phyloP scores from a whole-genome alignment of 1,140 invertebrate genomes.

The Lordiphosa mommai region DNA sequence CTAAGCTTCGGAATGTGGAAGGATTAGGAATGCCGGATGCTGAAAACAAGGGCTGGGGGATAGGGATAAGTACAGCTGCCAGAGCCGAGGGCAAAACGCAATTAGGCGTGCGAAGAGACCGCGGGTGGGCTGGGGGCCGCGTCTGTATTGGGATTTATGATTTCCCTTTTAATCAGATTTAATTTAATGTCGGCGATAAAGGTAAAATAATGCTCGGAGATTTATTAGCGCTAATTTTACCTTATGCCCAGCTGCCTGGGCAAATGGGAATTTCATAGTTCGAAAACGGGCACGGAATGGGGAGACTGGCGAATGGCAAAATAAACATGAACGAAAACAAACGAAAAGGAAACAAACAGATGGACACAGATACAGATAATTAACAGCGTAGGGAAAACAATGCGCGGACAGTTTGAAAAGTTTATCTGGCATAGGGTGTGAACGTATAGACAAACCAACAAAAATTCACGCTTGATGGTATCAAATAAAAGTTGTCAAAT shows the following conservation, averaged over 20 bases:
- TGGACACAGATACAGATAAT: background rate
- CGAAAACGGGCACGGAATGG: background rate
- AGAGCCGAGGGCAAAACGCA: slow-evolving; percentile 30
- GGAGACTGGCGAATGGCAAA: background rate
- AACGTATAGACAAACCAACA: too few relatives aligned
- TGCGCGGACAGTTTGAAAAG: too few relatives aligned
- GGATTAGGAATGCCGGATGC: slow-evolving; percentile 29
- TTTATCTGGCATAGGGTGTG: too few relatives aligned
- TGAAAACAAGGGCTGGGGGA: background rate
- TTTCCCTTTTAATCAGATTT: slow-evolving; percentile 60
- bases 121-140: background rate
- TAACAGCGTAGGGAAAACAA: too few relatives aligned
- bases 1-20: slow-evolving; percentile 25
- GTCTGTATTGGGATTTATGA: slow-evolving; percentile 62
- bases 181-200: slow-evolving; percentile 60
- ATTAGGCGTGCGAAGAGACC: slow-evolving; percentile 53
- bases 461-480: too few relatives aligned
- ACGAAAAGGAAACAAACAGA: background rate
- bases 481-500: too few relatives aligned
- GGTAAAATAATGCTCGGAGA: slow-evolving; percentile 56
- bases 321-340: background rate
- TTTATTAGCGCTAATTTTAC: slow-evolving; percentile 52
- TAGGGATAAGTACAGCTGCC: slow-evolving; percentile 3
- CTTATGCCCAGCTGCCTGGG: slow-evolving; percentile 23
- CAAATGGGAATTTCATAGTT: slow-evolving; percentile 20